phyloP scores from a whole-genome alignment of 2,888 invertebrate genomes.

The Tetheella fluctuosa region DNA sequence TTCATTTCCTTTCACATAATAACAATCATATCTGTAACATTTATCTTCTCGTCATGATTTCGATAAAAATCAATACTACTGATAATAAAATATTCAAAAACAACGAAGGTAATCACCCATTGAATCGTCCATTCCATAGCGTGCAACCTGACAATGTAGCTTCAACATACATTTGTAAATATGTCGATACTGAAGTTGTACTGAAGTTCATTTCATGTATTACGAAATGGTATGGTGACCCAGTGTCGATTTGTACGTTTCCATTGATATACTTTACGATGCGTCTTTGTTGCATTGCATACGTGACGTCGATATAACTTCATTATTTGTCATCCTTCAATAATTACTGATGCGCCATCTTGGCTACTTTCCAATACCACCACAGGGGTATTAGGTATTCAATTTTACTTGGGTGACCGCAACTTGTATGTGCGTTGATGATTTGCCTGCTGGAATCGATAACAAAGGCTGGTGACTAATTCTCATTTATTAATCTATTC shows the following conservation, averaged over 20 bases:
- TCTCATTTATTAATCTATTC: too few species aligned
- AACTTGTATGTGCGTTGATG: too few species aligned
- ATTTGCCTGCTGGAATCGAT: too few species aligned
- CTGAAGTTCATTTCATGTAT: slow-evolving; percentile 18
- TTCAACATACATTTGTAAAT: neutral
- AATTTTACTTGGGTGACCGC: too few species aligned
- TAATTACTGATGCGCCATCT: too few species aligned
- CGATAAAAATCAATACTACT: slow-evolving; percentile 19
- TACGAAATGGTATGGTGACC: slow-evolving; percentile 41
- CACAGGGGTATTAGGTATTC: too few species aligned
- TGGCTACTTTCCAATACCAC: too few species aligned
- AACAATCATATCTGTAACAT: neutral
- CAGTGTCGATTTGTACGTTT: slow-evolving; percentile 25
- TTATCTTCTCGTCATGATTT: neutral
- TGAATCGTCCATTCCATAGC: slow-evolving; percentile 18
- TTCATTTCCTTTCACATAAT: neutral
- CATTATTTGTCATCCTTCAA: too few species aligned
- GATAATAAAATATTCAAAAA: slow-evolving; percentile 24
- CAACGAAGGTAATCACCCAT: slow-evolving; percentile 12
- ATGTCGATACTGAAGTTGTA: slow-evolving; percentile 16
- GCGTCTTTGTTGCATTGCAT: too few species aligned
- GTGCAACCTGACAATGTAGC: slow-evolving; percentile 27
- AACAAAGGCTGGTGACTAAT: too few species aligned
- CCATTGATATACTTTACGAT: too few species aligned
- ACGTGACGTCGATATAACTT: too few species aligned